Evolutionary conservation across 1,140 invertebrate genomes (phyloP).

Genomic region (Acromyrmex charruanus): DNA sequence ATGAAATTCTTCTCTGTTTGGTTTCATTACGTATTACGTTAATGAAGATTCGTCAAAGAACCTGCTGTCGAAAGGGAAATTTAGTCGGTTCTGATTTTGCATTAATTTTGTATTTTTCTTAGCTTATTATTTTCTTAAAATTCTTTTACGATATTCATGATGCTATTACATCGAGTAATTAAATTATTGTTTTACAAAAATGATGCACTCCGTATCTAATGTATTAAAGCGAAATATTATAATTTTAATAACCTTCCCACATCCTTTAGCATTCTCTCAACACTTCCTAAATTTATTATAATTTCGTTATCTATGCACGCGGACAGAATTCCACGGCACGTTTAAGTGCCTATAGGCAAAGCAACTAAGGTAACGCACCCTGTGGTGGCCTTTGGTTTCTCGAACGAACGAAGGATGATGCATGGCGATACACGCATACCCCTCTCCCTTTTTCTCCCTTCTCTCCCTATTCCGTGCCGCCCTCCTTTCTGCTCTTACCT

Average conservation of each 20-base stretch:
- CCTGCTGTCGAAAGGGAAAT: neutral
- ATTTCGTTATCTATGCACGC: conserved; percentile 32
- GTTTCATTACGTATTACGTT: neutral
- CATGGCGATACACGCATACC: conserved; percentile 85
- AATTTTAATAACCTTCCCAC: neutral
- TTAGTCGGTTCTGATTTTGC: neutral
- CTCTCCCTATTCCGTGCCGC: conserved; percentile 52
- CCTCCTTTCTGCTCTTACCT: conserved; percentile 71
- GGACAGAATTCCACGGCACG: conserved; percentile 34
- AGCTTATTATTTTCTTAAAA: neutral
- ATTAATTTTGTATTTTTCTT: neutral
- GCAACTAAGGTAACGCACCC: conserved; percentile 83
- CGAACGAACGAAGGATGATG: conserved; percentile 84
- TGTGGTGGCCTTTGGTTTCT: conserved; percentile 85
- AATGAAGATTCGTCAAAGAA: neutral
- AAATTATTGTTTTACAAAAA: neutral
- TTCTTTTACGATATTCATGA: neutral
- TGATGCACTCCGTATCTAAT: neutral
- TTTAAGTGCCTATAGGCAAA: conserved; percentile 77
- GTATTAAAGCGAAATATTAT: neutral
- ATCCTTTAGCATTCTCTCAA: neutral
- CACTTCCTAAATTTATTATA: conserved; percentile 48
- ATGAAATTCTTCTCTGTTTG: neutral
- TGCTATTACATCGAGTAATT: neutral
- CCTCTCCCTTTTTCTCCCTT: conserved; percentile 73